Base-by-base conservation (phyloP, 2,888 invertebrate genomes). In the Oxytorus armatus region DNA sequence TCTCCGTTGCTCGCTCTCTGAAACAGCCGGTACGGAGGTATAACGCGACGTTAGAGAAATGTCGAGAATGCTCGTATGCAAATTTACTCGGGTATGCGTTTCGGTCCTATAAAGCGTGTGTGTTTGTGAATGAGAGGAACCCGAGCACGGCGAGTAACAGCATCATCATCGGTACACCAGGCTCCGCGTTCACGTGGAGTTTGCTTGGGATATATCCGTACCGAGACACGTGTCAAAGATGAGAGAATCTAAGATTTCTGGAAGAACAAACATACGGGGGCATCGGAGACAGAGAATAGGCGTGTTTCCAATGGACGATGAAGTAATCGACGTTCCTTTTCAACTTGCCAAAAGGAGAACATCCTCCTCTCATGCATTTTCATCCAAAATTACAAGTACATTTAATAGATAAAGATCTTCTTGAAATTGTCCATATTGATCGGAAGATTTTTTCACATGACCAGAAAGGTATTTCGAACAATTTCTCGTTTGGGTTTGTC, bases 21-120 rank as follows among this genome's bases (percentile, higher is more conserved):
- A 53, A 47, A 59, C 65, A 61, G 10, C 25, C 33, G 63, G 23
- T 55, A 42, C 42, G 25, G 57, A 66, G 80, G 42, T 42, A n/a
- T n/a, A 72, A 73, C 69, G 72, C 79, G 83, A 88, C 87, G 85
- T 85, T 39, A 25, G 39, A 39, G 65, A 55, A 36, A 66, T 21
- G 36, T 18, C 23, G 74, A 57, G 86, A 89, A 81, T 77, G 88
- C 89, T 88, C 88, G 86, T 88, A 90, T 89, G 90, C 86, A 90
- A 90, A 91, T 90, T 84, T 84, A 85, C 86, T 87, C 82, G 86
- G 83, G 86, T 77, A 75, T 88, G 87, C 86, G 86, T 86, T 87
- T 57, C 68, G 73, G 29, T 59, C 59, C 49, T 68, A 39, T 47
- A 61, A 53, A 65, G 44, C 65, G 33, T 21, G 23, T 49, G 18